Evolutionary conservation across 2,888 invertebrate genomes (phyloP).

Genomic region (Ophion ellenae): DNA sequence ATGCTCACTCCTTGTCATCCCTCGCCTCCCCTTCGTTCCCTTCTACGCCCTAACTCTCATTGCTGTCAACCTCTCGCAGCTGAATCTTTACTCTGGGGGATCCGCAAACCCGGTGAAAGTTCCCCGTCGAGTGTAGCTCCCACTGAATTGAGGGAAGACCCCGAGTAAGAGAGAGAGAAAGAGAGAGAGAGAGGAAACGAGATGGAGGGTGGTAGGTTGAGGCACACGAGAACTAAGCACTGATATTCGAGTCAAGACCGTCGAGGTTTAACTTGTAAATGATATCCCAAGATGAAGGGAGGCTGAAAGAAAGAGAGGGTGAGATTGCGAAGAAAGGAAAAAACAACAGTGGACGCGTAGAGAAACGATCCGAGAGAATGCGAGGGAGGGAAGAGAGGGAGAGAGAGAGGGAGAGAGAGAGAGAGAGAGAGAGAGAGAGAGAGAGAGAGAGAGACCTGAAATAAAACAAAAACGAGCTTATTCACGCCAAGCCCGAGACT

Average conservation of each 20-base stretch:
- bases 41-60: constrained; percentile 6
- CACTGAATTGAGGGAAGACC: constrained; percentile 6
- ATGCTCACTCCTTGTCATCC: no score
- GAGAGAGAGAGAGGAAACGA: background rate
- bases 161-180: background rate
- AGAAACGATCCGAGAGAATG: constrained; percentile 11
- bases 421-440: background rate
- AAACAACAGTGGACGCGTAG: constrained; percentile 12
- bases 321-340: constrained; percentile 1
- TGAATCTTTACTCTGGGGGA: constrained; percentile 37
- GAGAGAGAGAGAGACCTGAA: no score
- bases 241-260: constrained; percentile 53
- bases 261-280: constrained; percentile 69
- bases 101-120: constrained; percentile 62
- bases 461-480: constrained; percentile 48
- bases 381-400: constrained; percentile 23
- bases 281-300: constrained; percentile 60
- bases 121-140: constrained; percentile 49
- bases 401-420: background rate
- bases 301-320: constrained; percentile 17
- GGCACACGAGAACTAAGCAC: constrained; percentile 29
- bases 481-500: constrained; percentile 66
- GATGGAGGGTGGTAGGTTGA: no score
- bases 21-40: no score
- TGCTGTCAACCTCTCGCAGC: constrained; percentile 41